A percentile compares a stretch with the other conserved stretches of the same genome.
These are phyloP conservation scores for Caenorhabditis tropicalis DNA, from an alignment of 1,140 invertebrate species.

Conservation along the genomic window DNA sequence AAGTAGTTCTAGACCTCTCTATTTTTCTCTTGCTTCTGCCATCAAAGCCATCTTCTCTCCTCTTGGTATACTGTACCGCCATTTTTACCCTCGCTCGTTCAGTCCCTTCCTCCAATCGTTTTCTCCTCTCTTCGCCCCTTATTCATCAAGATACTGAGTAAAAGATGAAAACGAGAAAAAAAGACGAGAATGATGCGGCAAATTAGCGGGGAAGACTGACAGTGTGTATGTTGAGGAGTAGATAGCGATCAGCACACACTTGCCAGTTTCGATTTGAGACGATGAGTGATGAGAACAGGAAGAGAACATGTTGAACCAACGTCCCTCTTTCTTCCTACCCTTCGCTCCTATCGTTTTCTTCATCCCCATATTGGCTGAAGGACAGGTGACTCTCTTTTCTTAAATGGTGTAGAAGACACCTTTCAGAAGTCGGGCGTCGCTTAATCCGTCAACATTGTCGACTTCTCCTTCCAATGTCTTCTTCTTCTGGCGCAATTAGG, in stretches of 20 bases:
- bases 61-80: too few relatives aligned
- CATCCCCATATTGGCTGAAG: not conserved
- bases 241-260: conserved; percentile 44
- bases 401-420: conserved; percentile 1
- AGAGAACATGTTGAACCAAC: not conserved
- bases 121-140: not conserved
- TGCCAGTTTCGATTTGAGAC: conserved; percentile 43
- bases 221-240: too few relatives aligned
- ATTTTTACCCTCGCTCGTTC: too few relatives aligned
- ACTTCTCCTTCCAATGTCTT: not conserved
- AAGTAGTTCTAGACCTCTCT: too few relatives aligned
- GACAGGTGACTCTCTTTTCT: not conserved
- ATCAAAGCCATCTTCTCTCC: too few relatives aligned
- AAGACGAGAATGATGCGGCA: not conserved
- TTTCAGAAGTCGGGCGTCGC: not conserved
- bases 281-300: conserved; percentile 39
- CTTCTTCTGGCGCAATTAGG: conserved; percentile 25
- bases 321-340: not conserved
- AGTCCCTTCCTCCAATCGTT: not conserved
- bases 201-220: not conserved
- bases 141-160: not conserved
- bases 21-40: too few relatives aligned
- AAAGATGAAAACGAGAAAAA: not conserved
- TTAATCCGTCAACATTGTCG: conserved; percentile 42
- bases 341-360: not conserved